These are phyloP conservation scores for Tenthredo amoena DNA, from an alignment of 2,888 invertebrate genomes.

Conservation along the genomic window DNA sequence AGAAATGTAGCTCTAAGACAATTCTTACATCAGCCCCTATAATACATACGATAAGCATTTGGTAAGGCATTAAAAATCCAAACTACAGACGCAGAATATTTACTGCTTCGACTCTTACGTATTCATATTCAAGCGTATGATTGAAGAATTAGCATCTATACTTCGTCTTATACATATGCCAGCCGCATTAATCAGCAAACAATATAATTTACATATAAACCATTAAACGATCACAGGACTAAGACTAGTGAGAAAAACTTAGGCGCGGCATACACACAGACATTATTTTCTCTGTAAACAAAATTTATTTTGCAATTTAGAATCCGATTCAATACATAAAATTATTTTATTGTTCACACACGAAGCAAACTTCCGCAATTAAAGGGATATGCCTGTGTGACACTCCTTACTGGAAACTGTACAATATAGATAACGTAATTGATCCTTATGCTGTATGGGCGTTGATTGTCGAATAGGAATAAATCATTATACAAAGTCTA, in stretches of 20 bases:
- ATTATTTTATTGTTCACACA: background rate
- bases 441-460: background rate
- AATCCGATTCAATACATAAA: background rate
- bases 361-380: background rate
- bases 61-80: background rate
- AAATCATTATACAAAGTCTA: background rate
- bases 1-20: background rate
- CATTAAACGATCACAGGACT: background rate
- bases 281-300: background rate
- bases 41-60: background rate
- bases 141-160: background rate
- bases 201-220: background rate
- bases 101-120: background rate
- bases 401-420: background rate
- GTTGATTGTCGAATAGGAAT: background rate
- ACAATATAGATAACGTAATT: background rate
- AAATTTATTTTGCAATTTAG: background rate
- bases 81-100: background rate
- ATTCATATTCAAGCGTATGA: background rate
- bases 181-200: background rate
- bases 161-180: background rate
- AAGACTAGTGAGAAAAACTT: background rate
- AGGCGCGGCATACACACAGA: background rate
- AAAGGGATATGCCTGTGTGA: too few species aligned
- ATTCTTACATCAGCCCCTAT: background rate